Conservation (phyloP, 2,888 invertebrate species). For the Tethea ocularis region DNA sequence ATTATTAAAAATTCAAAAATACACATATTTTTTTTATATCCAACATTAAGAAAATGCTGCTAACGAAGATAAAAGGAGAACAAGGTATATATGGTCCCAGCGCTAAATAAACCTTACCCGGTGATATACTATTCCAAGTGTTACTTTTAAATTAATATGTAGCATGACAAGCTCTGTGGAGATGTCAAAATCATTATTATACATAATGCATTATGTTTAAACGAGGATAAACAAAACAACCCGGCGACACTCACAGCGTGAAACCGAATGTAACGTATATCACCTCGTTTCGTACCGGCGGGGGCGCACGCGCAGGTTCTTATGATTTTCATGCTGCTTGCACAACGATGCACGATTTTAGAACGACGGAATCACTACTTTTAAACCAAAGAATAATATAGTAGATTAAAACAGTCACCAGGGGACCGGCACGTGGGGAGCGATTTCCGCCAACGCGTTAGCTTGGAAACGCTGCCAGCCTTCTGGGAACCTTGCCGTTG, state of each 20-base stretch:
- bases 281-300: conserved; percentile 60
- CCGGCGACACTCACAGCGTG: conserved; percentile 70
- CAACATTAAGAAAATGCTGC: too few relatives aligned
- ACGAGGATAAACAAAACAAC: conserved; percentile 59
- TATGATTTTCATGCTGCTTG: conserved; percentile 37
- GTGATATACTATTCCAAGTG: not conserved
- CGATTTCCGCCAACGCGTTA: too few relatives aligned
- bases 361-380: not conserved
- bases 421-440: too few relatives aligned
- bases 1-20: too few relatives aligned
- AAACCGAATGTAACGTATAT: conserved; percentile 67
- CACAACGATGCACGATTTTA: conserved; percentile 1
- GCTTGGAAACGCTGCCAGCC: too few relatives aligned
- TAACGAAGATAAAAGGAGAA: too few relatives aligned
- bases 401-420: too few relatives aligned
- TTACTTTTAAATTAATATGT: conserved; percentile 8
- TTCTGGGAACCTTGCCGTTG: too few relatives aligned
- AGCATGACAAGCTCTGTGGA: conserved; percentile 28
- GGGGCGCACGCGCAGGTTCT: conserved; percentile 51
- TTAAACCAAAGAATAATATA: too few relatives aligned
- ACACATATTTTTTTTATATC: too few relatives aligned
- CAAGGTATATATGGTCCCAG: not conserved
- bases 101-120: not conserved
- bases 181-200: conserved; percentile 47
- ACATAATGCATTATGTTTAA: conserved; percentile 37